Percentiles rank a stretch among this genome's conserved stretches.
Conservation (phyloP, 2,797 vertebrate species). For the Acipenser transmontanus region DNA sequence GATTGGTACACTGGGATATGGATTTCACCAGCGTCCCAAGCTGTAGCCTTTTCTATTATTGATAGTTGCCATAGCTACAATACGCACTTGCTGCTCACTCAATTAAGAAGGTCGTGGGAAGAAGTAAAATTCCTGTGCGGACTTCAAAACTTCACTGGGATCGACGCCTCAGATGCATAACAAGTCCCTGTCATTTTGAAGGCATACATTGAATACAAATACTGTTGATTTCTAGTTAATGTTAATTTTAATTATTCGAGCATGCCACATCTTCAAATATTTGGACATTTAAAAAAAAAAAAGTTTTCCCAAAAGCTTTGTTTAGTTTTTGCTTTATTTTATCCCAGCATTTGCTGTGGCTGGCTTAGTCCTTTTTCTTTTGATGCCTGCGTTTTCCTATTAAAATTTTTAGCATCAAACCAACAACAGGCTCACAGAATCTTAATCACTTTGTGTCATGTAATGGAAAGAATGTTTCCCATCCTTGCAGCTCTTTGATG, state of each 20-base stretch:
- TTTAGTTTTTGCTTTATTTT: too few relatives aligned
- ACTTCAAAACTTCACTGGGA: too few relatives aligned
- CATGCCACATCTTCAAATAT: too few relatives aligned
- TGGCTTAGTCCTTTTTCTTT: neutral
- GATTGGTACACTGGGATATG: neutral
- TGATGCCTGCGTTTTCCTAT: conserved; percentile 1
- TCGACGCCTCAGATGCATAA: too few relatives aligned
- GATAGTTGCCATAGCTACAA: neutral
- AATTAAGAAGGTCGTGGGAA: neutral
- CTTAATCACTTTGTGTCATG: conserved; percentile 64
- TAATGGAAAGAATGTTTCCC: conserved; percentile 62
- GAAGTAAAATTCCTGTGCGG: too few relatives aligned
- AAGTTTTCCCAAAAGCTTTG: too few relatives aligned
- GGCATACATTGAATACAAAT: too few relatives aligned
- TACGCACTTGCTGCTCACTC: neutral
- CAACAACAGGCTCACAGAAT: conserved; percentile 25
- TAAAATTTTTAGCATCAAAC: conserved; percentile 10
- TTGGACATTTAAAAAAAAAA: too few relatives aligned
- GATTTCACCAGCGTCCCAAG: neutral
- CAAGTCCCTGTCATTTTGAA: too few relatives aligned
- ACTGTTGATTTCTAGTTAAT: too few relatives aligned
- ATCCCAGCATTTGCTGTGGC: neutral
- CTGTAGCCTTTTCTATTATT: neutral
- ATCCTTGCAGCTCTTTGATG: conserved; percentile 40
- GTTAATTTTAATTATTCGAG: too few relatives aligned